These are phyloP conservation scores for Oegoconia quadripuncta DNA, from an alignment of 2,888 invertebrate species.

Conservation along the genomic window DNA sequence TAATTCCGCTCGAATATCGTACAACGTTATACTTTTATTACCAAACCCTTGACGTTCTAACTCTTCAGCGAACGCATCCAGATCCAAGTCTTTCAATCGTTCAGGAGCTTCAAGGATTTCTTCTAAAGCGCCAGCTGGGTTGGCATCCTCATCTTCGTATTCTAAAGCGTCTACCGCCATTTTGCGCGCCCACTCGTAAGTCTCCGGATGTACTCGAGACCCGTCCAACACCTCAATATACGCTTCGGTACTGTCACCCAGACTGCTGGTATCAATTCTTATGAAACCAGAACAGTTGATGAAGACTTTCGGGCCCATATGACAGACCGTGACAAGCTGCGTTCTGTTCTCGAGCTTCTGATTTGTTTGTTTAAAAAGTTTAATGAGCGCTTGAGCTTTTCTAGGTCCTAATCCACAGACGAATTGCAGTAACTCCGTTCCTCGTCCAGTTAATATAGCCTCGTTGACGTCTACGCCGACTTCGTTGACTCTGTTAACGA, in stretches of 20 bases:
- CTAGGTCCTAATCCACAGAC: slow-evolving; percentile 98
- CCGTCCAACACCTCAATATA: slow-evolving; percentile 98
- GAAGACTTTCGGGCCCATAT: slow-evolving; percentile 99
- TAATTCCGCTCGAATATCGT: slow-evolving; percentile 97
- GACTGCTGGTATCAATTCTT: slow-evolving; percentile 97
- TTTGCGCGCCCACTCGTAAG: slow-evolving; percentile 99
- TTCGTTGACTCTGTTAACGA: slow-evolving; percentile 97
- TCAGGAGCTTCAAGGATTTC: slow-evolving; percentile 98
- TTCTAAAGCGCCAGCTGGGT: slow-evolving; percentile 97
- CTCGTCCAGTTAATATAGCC: slow-evolving; percentile 93
- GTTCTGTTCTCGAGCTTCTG: slow-evolving; percentile 96
- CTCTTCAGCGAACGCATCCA: slow-evolving; percentile 99
- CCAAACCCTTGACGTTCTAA: slow-evolving; percentile 94
- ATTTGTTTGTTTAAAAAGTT: slow-evolving; percentile 93
- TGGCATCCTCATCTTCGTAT: slow-evolving; percentile 97
- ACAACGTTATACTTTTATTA: slow-evolving; percentile 95
- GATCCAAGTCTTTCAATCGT: slow-evolving; percentile 94
- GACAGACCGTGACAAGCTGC: slow-evolving; percentile 95
- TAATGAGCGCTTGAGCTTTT: slow-evolving; percentile 92
- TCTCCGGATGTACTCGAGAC: slow-evolving; percentile 98
- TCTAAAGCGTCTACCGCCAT: slow-evolving; percentile 99
- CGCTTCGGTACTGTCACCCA: slow-evolving; percentile 96
- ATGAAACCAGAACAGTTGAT: slow-evolving; percentile 99
- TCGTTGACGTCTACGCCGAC: slow-evolving; percentile 98
- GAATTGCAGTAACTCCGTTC: slow-evolving; percentile 95